Evolutionary conservation across 2,888 invertebrate genomes (phyloP).

Genomic region (Petrophora chlorosata): DNA sequence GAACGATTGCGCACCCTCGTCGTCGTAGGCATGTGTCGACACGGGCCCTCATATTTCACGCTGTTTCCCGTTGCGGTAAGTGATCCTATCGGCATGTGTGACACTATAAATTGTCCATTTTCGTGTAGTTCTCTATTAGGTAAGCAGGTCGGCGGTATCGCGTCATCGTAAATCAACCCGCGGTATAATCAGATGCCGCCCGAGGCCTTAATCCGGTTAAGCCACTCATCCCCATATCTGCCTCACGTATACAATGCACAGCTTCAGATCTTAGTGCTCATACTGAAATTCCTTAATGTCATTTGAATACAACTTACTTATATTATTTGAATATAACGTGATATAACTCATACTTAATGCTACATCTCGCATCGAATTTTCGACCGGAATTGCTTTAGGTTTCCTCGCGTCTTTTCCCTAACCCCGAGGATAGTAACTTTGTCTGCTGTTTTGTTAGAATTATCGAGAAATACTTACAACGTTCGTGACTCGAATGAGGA

Average conservation of each 20-base stretch:
- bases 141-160: constrained; percentile 67
- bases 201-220: constrained; percentile 73
- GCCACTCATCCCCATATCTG: constrained; percentile 73
- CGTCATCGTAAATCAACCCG: constrained; percentile 80
- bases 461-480: constrained; percentile 30
- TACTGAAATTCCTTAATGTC: constrained; percentile 32
- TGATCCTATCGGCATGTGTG: constrained; percentile 67
- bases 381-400: constrained; percentile 22
- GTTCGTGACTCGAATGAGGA: constrained; percentile 34
- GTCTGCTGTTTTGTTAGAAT: constrained; percentile 31
- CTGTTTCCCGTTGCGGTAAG: constrained; percentile 57
- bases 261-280: constrained; percentile 52
- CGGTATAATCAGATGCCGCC: constrained; percentile 75
- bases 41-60: constrained; percentile 70
- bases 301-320: constrained; percentile 35
- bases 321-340: too few species aligned
- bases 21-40: constrained; percentile 57
- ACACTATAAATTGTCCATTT: constrained; percentile 74
- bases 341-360: too few species aligned
- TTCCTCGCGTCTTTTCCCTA: constrained; percentile 27
- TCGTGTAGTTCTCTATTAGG: constrained; percentile 63
- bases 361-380: constrained; percentile 11
- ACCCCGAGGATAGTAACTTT: constrained; percentile 27
- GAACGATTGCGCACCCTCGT: constrained; percentile 54
- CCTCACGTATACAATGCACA: constrained; percentile 68